Conservation (phyloP, 2,888 invertebrate genomes). For the Agapostemon virescens region DNA sequence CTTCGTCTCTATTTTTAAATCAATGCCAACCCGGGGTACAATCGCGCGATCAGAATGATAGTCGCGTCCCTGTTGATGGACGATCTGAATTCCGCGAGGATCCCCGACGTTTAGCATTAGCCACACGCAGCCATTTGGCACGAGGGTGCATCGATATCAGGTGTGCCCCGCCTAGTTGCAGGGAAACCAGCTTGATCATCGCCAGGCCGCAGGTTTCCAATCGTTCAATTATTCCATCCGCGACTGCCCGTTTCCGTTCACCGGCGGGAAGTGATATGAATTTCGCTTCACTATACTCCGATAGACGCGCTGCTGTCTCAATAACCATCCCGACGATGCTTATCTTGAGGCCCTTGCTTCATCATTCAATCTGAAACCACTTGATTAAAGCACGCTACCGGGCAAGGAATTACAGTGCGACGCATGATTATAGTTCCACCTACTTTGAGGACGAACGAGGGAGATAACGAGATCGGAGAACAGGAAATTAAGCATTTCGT, state of each 20-base stretch:
- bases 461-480: too few species aligned
- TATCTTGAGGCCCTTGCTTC: background rate
- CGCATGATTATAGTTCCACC: too few species aligned
- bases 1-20: slow-evolving; percentile 19
- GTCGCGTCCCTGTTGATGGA: slow-evolving; percentile 25
- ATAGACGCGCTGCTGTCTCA: background rate
- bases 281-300: slow-evolving; percentile 31
- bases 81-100: slow-evolving; percentile 51
- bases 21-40: slow-evolving; percentile 18
- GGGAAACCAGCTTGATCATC: slow-evolving; percentile 45
- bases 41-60: slow-evolving; percentile 35
- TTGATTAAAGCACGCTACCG: background rate
- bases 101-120: slow-evolving; percentile 45
- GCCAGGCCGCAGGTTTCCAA: slow-evolving; percentile 36
- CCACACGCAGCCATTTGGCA: slow-evolving; percentile 59
- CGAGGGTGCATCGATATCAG: slow-evolving; percentile 35
- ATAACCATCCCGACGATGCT: background rate
- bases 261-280: slow-evolving; percentile 57
- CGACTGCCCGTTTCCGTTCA: slow-evolving; percentile 56
- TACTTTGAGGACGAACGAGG: too few species aligned
- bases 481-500: too few species aligned
- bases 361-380: background rate
- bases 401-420: too few species aligned
- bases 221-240: slow-evolving; percentile 61
- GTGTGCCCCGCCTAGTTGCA: slow-evolving; percentile 53